Evolutionary conservation across 2,113 vertebrate species (phyloP), one percentile per base, ranked within the genome.

Genomic region (Heteronetta atricapilla): DNA sequence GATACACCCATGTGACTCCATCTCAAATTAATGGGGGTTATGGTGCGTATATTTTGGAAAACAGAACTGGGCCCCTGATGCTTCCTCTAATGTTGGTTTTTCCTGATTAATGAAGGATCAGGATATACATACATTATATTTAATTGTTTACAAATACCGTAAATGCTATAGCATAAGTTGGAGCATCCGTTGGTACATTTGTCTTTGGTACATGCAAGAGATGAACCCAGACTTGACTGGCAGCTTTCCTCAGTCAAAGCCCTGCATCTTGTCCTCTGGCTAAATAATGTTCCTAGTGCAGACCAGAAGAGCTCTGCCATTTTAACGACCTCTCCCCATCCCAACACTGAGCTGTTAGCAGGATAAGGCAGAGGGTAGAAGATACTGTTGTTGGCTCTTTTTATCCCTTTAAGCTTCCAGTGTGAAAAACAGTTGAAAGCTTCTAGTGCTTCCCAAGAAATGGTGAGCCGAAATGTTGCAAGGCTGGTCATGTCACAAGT

Each of bases 1-100:
- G 87, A 89, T 75, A 85, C 26, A 87, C 53, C 33, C 75, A 46
- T 9, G 10, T 73, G 80, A 88, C 48, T 91, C 63, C n/a, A 18
- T 77, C 74, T 93, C 66, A 93, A 63, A 90, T 92, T 92, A 94
- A 77, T 87, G 74, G 40, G 8, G 42, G 68, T 82, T 94, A 78
- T 78, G 86, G 68, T 93, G 52, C 1, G 0, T 92, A 73, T 34
- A 62, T 15, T 6, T 83, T 69, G 58, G 80, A 93, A 93, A 89
- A 59, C 15, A 89, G 55, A 95, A 95, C 53, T 60, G 40, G 69
- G 66, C 25, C 52, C 20, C 63, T 77, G 68, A 62, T 77, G 68
- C 82, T 89, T 80, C 74, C 38, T 87, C 26, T 77, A 67, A 77
- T 81, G 44, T 89, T 89, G 48, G 75, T 85, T 89, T 87, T 93